Percentiles rank a stretch among this genome's conserved stretches.
Evolutionary conservation across 2,888 invertebrate species (phyloP).

Genomic region (Meloe dianella): DNA sequence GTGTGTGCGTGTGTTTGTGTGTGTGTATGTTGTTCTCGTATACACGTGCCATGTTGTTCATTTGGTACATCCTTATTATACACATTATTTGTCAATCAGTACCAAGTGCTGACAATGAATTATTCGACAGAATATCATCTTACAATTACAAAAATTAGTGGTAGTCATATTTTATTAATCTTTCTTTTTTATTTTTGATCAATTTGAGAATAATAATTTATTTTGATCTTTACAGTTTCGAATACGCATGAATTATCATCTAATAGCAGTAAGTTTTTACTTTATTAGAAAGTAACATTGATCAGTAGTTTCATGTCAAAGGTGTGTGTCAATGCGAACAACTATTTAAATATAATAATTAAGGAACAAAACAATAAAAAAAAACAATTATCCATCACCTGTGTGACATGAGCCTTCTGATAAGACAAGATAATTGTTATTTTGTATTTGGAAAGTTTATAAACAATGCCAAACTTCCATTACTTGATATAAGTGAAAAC

Average conservation of each 20-base stretch:
- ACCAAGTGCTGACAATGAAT: slow-evolving; percentile 14
- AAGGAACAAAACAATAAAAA: background rate
- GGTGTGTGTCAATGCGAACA: slow-evolving; percentile 7
- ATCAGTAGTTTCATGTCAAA: slow-evolving; percentile 38
- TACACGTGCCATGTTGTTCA: slow-evolving; percentile 24
- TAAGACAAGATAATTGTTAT: background rate
- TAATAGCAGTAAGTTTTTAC: slow-evolving; percentile 51
- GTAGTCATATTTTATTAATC: background rate
- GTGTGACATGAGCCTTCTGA: background rate
- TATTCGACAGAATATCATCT: slow-evolving; percentile 9
- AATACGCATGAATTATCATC: slow-evolving; percentile 51
- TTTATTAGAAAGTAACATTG: slow-evolving; percentile 39
- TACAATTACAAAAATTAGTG: background rate
- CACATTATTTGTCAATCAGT: slow-evolving; percentile 23
- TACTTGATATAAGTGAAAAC: background rate
- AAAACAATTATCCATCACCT: background rate
- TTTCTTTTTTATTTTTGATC: background rate
- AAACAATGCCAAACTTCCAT: background rate
- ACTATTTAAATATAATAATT: background rate
- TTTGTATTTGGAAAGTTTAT: background rate
- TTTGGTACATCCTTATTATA: slow-evolving; percentile 30
- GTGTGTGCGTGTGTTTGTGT: background rate
- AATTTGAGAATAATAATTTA: slow-evolving; percentile 24
- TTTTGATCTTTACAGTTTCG: slow-evolving; percentile 53
- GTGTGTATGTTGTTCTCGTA: background rate